These are phyloP conservation scores for Melanocharis versteri DNA, from an alignment of 2,113 vertebrate species.

Conservation along the genomic window DNA sequence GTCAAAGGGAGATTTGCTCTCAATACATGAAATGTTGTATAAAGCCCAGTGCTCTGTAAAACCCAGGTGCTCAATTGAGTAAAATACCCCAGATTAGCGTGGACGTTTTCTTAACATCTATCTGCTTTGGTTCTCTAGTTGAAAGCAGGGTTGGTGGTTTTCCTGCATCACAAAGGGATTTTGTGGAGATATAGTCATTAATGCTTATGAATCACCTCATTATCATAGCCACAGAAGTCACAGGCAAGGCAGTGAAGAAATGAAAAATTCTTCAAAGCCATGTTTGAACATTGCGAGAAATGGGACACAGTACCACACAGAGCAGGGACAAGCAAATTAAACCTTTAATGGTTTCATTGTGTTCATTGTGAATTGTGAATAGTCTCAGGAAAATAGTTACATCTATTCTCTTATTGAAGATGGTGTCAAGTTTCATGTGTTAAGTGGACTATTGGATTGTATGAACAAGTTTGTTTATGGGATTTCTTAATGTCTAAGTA, in stretches of 20 bases:
- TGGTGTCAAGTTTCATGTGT: neutral
- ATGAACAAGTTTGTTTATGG: neutral
- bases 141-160: neutral
- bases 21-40: neutral
- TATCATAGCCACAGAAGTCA: neutral
- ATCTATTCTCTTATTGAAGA: neutral
- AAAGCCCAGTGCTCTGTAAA: neutral
- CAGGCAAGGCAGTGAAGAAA: neutral
- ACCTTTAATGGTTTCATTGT: neutral
- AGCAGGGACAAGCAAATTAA: neutral
- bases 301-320: neutral
- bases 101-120: neutral
- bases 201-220: neutral
- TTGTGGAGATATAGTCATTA: neutral
- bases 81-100: neutral
- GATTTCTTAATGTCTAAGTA: neutral
- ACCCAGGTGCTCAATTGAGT: neutral
- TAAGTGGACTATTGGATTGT: neutral
- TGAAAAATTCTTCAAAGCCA: neutral
- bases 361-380: neutral
- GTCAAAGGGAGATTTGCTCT: neutral
- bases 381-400: neutral
- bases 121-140: neutral
- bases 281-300: neutral
- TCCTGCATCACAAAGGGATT: neutral